phyloP scores from a whole-genome alignment of 2,113 vertebrate species.

The Meles meles region DNA sequence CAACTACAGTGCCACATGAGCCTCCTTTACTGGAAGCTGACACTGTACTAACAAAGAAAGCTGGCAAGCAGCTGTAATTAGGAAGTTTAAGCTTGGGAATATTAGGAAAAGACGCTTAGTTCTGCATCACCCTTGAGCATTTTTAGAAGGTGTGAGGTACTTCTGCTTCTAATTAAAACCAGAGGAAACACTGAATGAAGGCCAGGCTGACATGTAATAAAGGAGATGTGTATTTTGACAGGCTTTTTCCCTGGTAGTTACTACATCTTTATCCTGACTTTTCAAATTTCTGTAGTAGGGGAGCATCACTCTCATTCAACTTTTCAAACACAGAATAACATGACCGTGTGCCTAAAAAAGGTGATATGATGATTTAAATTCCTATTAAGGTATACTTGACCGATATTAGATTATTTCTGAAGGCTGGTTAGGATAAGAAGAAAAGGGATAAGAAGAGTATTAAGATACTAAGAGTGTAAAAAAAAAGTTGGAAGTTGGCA shows the following conservation, averaged over 20 bases:
- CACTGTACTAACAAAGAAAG: not conserved
- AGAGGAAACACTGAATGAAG: not conserved
- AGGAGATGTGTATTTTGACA: not conserved
- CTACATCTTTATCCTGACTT: not conserved
- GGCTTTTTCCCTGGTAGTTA: not conserved
- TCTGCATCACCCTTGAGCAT: not conserved
- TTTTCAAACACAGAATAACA: not conserved
- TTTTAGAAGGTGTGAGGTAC: not conserved
- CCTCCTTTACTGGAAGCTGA: not conserved
- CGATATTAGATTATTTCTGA: not conserved
- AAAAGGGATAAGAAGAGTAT: not conserved
- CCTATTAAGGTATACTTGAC: not conserved
- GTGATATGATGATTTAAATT: not conserved
- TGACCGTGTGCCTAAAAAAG: not conserved
- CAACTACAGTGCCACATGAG: fast-evolving
- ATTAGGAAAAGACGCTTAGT: not conserved
- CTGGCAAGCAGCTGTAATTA: conserved; percentile 10
- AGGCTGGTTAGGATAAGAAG: not conserved
- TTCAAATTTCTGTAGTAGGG: not conserved
- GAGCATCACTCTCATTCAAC: not conserved
- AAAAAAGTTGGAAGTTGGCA: not conserved
- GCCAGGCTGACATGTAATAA: not conserved
- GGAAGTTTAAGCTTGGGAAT: not conserved
- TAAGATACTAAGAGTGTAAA: not conserved
- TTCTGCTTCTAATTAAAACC: conserved; percentile 34